phyloP scores from a whole-genome alignment of 2,113 vertebrate genomes.

The Cebus imitator region DNA sequence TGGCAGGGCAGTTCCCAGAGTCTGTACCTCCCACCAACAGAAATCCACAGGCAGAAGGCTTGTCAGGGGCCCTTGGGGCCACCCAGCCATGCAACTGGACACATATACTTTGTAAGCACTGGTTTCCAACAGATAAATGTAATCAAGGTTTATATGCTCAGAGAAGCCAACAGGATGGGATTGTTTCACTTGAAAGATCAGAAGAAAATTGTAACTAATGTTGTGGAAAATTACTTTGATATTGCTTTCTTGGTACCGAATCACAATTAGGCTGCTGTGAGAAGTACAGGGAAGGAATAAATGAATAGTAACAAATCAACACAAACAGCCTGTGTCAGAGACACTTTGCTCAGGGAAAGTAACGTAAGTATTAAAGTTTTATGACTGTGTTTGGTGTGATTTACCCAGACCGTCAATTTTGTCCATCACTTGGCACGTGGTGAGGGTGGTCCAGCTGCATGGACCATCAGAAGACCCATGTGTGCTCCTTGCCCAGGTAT shows the following conservation, averaged over 20 bases:
- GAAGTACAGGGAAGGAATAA: slow-evolving; percentile 84
- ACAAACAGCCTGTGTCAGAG: slow-evolving; percentile 90
- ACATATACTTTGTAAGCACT: slow-evolving; percentile 79
- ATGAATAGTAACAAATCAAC: slow-evolving; percentile 91
- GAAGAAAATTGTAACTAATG: slow-evolving; percentile 90
- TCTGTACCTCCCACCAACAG: not conserved
- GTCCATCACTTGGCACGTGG: slow-evolving; percentile 83
- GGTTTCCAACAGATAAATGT: slow-evolving; percentile 87
- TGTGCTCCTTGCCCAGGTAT: accelerated
- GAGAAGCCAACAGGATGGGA: slow-evolving; percentile 87
- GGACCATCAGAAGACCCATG: not conserved
- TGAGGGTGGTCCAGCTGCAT: slow-evolving; percentile 51
- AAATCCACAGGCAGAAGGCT: slow-evolving; percentile 54
- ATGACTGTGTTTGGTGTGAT: slow-evolving; percentile 78
- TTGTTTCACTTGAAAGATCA: slow-evolving; percentile 90
- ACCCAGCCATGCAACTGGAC: slow-evolving; percentile 57
- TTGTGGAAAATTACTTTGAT: slow-evolving; percentile 93
- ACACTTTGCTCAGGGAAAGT: slow-evolving; percentile 86
- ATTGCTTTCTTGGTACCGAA: slow-evolving; percentile 90
- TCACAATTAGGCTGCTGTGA: slow-evolving; percentile 89
- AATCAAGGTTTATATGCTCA: slow-evolving; percentile 88
- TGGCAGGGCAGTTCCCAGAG: not conserved
- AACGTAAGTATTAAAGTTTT: slow-evolving; percentile 89
- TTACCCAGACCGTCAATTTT: not conserved
- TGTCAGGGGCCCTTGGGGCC: slow-evolving; percentile 62